Evolutionary conservation across 2,113 vertebrate genomes (phyloP).

Genomic region (Conger conger): DNA sequence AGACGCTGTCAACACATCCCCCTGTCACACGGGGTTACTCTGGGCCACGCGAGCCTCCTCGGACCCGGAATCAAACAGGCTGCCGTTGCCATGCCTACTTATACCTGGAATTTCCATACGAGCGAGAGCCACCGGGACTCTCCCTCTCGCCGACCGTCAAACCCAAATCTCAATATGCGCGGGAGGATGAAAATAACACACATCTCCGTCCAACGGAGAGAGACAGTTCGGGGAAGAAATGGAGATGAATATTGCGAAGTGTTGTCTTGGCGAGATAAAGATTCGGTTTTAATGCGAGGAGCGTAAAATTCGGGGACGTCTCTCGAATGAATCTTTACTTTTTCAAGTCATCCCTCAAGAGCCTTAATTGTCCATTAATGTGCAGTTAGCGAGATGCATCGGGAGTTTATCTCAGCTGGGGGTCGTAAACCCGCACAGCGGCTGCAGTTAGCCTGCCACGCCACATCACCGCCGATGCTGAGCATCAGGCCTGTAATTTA

Average conservation of each 20-base stretch:
- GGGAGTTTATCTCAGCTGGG: conserved; percentile 41
- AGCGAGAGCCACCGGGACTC: background rate
- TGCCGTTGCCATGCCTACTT: background rate
- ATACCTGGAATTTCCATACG: background rate
- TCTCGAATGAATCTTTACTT: conserved; percentile 39
- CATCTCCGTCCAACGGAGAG: background rate
- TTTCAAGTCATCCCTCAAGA: conserved; percentile 37
- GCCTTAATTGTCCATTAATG: conserved; percentile 43
- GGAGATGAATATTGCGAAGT: background rate
- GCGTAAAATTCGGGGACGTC: background rate
- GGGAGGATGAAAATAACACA: background rate
- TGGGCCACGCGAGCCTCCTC: background rate
- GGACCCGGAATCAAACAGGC: background rate
- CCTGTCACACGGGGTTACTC: background rate
- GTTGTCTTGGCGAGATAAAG: background rate
- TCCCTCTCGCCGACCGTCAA: background rate
- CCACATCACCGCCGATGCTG: conserved; percentile 27
- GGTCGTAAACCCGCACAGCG: conserved; percentile 21
- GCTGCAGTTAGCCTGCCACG: conserved; percentile 37
- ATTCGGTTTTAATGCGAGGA: background rate
- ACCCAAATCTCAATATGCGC: background rate
- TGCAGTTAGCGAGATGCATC: conserved; percentile 32
- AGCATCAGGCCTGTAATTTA: conserved; percentile 44
- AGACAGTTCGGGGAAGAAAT: background rate
- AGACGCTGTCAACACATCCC: background rate